Evolutionary conservation across 37 sponge, comb jelly and placozoan genomes (phyloP).

Genomic region (Chondrosia reniformis): DNA sequence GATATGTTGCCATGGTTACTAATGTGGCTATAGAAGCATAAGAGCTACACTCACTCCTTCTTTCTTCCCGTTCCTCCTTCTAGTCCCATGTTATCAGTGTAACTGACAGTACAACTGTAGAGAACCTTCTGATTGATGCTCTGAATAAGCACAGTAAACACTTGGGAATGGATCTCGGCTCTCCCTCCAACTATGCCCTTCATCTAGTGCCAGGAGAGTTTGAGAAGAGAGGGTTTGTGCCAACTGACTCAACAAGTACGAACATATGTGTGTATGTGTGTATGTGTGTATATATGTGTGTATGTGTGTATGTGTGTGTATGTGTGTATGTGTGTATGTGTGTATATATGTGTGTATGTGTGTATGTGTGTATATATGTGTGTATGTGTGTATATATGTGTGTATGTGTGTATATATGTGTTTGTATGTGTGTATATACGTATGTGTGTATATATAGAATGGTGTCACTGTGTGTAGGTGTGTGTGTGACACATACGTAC

Average conservation of each 20-base stretch:
- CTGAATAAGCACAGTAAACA: no score
- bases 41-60: no score
- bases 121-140: background rate
- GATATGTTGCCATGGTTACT: no score
- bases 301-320: no score
- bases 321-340: background rate
- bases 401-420: background rate
- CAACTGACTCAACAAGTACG: constrained; percentile 11
- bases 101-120: background rate
- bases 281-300: no score
- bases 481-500: background rate
- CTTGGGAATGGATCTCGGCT: background rate
- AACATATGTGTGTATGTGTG: no score
- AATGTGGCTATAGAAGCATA: no score
- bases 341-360: background rate
- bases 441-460: background rate
- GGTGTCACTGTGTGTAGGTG: background rate
- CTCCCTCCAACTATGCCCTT: background rate
- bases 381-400: background rate
- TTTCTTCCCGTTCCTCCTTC: background rate
- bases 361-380: background rate
- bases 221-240: background rate
- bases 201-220: constrained; percentile 7
- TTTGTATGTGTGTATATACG: background rate
- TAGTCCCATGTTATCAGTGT: background rate